These are phyloP conservation scores for Ceratothoa steindachneri DNA, from an alignment of 2,888 invertebrate genomes.

Conservation along the genomic window DNA sequence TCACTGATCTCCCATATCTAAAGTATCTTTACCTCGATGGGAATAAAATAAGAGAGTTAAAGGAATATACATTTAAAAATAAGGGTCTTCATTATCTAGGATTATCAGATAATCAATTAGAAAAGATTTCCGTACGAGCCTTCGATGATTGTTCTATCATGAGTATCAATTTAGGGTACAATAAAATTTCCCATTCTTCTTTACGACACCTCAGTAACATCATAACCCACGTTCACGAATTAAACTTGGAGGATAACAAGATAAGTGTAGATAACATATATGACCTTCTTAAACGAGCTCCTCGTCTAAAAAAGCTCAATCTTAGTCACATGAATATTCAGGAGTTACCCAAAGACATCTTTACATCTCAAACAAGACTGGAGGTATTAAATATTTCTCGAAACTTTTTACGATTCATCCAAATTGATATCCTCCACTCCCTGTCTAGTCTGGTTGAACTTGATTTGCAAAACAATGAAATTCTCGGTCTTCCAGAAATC, in stretches of 20 bases:
- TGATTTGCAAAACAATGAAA: constrained; percentile 67
- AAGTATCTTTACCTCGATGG: constrained; percentile 35
- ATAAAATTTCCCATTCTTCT: constrained; percentile 30
- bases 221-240: constrained; percentile 33
- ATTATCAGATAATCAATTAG: constrained; percentile 34
- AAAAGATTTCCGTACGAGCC: constrained; percentile 30
- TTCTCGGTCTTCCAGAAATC: constrained; percentile 64
- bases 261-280: constrained; percentile 28
- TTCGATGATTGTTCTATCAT: constrained; percentile 39
- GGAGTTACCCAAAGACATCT: constrained; percentile 28
- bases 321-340: constrained; percentile 34
- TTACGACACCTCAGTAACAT: constrained; percentile 37
- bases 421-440: constrained; percentile 47
- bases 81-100: constrained; percentile 30
- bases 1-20: constrained; percentile 30
- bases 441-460: constrained; percentile 57
- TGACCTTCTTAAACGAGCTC: constrained; percentile 31
- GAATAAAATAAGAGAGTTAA: constrained; percentile 34
- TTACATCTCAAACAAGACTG: constrained; percentile 33
- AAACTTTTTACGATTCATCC: constrained; percentile 66
- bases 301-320: constrained; percentile 29
- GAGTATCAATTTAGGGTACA: constrained; percentile 26
- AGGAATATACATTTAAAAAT: constrained; percentile 36
- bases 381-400: constrained; percentile 62
- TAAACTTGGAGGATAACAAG: constrained; percentile 28